These are phyloP conservation scores for Andrena chrysosceles DNA, from an alignment of 2,888 invertebrate genomes.

Conservation along the genomic window DNA sequence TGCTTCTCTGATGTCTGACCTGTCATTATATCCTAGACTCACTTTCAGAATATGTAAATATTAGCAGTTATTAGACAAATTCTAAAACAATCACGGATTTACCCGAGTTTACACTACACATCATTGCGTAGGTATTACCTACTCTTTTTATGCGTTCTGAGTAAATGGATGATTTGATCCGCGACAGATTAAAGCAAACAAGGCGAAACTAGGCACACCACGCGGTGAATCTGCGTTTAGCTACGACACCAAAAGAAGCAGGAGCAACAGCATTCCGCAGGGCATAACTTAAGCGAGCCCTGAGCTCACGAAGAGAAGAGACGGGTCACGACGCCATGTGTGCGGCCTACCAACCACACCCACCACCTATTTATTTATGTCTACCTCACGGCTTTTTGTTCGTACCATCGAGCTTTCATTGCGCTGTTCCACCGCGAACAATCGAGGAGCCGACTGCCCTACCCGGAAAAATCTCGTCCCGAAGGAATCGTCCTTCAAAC, in stretches of 20 bases:
- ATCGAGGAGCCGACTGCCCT: constrained; percentile 58
- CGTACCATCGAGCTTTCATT: constrained; percentile 72
- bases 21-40: too few species aligned
- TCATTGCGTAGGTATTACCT: not conserved
- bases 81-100: too few species aligned
- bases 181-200: not conserved
- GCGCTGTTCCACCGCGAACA: constrained; percentile 68
- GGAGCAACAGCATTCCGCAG: constrained; percentile 72
- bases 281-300: constrained; percentile 75
- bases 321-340: constrained; percentile 82
- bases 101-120: too few species aligned
- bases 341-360: constrained; percentile 81
- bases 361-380: constrained; percentile 78
- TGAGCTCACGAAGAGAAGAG: constrained; percentile 74
- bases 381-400: constrained; percentile 73
- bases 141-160: not conserved
- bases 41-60: too few species aligned
- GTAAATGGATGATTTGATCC: not conserved
- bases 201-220: constrained; percentile 16
- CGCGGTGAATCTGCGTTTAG: constrained; percentile 61
- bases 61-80: too few species aligned
- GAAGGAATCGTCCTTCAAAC: constrained; percentile 44
- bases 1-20: too few species aligned
- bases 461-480: constrained; percentile 53
- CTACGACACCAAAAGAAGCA: constrained; percentile 67